Conservation (phyloP, 2,113 vertebrate species). For the Ptychochromis oligacanthus region DNA sequence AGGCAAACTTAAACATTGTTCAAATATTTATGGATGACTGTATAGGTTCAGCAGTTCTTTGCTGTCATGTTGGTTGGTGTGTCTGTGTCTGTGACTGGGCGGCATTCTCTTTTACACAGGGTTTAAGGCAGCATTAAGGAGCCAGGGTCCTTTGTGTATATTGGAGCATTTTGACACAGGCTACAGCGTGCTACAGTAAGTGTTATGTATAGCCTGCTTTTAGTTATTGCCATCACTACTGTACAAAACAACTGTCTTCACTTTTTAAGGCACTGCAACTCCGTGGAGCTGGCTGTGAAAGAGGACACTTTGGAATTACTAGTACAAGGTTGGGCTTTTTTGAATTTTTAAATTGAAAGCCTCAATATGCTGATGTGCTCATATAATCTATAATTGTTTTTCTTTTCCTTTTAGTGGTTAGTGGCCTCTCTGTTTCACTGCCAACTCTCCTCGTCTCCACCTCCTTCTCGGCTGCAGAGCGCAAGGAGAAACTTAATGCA, state of each 20-base stretch:
- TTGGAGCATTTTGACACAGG: slow-evolving; percentile 90
- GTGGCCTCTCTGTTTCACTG: slow-evolving; percentile 84
- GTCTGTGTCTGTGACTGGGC: neutral
- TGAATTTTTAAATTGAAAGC: neutral
- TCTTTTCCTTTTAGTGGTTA: slow-evolving; percentile 80
- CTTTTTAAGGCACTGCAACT: slow-evolving; percentile 82
- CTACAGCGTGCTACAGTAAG: slow-evolving; percentile 93
- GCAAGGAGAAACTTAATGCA: slow-evolving; percentile 85
- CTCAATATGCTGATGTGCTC: neutral
- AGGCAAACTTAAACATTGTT: neutral
- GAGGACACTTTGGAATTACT: slow-evolving; percentile 90
- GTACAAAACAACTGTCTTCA: neutral
- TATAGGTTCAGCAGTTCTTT: neutral
- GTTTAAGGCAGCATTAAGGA: slow-evolving; percentile 83
- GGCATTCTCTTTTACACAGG: slow-evolving; percentile 62
- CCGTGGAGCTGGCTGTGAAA: slow-evolving; percentile 79
- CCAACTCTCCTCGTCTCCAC: slow-evolving; percentile 78
- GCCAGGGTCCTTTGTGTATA: slow-evolving; percentile 85
- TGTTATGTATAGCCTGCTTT: slow-evolving; percentile 5
- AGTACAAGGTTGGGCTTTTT: slow-evolving; percentile 78
- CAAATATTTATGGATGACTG: neutral
- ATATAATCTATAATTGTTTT: neutral
- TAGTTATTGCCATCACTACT: neutral
- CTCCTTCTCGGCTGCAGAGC: slow-evolving; percentile 75
- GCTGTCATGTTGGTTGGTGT: neutral